These are phyloP conservation scores for Leptobrachium leishanense DNA, from an alignment of 2,113 vertebrate species.

Conservation along the genomic window DNA sequence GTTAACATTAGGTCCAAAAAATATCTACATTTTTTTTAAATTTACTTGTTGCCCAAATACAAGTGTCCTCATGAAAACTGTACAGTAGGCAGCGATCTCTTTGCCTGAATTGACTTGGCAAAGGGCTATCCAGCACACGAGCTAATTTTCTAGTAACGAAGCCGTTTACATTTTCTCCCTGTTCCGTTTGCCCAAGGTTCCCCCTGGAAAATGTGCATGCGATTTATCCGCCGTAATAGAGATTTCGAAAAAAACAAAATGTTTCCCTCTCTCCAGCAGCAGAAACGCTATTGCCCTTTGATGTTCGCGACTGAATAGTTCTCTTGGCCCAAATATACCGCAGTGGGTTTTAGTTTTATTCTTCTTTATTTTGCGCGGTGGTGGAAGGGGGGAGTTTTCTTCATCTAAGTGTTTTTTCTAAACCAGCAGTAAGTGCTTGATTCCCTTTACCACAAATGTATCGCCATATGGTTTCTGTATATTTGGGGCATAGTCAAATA, in stretches of 20 bases:
- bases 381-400: background rate
- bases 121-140: background rate
- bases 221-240: slow-evolving; percentile 24
- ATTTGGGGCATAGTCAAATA: slow-evolving; percentile 54
- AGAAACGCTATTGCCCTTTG: slow-evolving; percentile 57
- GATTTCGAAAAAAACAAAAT: slow-evolving; percentile 38
- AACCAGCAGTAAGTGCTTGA: slow-evolving; percentile 63
- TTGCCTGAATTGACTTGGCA: slow-evolving; percentile 10
- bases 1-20: too few species aligned
- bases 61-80: slow-evolving; percentile 15
- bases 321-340: slow-evolving; percentile 49
- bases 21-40: background rate
- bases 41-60: background rate
- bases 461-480: slow-evolving; percentile 61
- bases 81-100: slow-evolving; percentile 4
- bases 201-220: slow-evolving; percentile 25
- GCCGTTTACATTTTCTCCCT: background rate
- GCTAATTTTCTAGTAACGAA: slow-evolving; percentile 29
- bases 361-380: background rate
- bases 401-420: slow-evolving; percentile 57
- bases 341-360: slow-evolving; percentile 12
- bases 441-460: slow-evolving; percentile 56
- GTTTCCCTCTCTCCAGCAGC: slow-evolving; percentile 46
- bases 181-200: slow-evolving; percentile 5
- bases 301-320: slow-evolving; percentile 57